Conservation (phyloP, 2,113 vertebrate species). For the Vombatus ursinus region DNA sequence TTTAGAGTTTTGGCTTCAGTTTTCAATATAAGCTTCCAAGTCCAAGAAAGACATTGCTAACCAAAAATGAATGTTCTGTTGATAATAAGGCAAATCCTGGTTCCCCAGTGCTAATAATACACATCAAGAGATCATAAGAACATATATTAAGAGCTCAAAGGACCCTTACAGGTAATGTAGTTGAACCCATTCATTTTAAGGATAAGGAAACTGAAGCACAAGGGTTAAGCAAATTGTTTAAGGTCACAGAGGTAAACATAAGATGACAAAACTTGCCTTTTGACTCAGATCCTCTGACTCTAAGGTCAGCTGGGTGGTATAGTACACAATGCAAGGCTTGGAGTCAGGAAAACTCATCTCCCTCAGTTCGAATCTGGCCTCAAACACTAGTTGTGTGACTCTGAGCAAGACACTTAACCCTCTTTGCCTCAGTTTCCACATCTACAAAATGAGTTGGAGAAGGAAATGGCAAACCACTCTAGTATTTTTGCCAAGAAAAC, state of each 20-base stretch:
- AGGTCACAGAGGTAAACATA: background rate
- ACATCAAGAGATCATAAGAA: background rate
- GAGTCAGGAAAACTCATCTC: background rate
- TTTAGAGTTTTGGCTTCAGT: constrained; percentile 20
- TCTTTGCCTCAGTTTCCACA: background rate
- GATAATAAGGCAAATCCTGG: background rate
- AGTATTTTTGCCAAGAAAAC: background rate
- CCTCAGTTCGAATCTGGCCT: background rate
- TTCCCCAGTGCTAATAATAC: background rate
- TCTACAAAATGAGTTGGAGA: background rate
- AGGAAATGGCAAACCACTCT: background rate
- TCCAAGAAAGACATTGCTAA: background rate
- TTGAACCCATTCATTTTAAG: background rate
- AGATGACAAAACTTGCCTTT: background rate
- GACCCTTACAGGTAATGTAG: background rate
- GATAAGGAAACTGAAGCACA: background rate
- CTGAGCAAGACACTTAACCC: background rate
- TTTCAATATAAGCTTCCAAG: constrained; percentile 16
- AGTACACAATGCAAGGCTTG: background rate
- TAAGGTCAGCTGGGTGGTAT: background rate
- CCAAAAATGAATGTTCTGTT: background rate
- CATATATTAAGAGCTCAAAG: background rate
- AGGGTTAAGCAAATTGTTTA: background rate
- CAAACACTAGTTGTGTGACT: background rate
- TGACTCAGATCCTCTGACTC: background rate